Evolutionary conservation across 2,888 invertebrate genomes (phyloP), one percentile per base, ranked within the genome.

Genomic region (Pantelozetes paolii): DNA sequence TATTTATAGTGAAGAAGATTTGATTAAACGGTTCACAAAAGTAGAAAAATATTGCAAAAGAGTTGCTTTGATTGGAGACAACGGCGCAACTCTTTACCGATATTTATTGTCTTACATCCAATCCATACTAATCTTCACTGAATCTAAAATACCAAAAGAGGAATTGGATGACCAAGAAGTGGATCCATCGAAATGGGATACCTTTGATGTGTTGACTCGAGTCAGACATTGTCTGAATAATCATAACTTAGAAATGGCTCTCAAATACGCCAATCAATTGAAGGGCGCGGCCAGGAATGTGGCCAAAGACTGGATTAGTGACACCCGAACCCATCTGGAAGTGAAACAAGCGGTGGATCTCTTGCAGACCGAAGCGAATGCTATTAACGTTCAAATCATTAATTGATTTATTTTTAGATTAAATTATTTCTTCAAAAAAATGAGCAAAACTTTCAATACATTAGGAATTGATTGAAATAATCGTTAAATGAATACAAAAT

Each of bases 271-370:
- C 85, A 90, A 90, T 81, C 86, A 94, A 32, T 84, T 98, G 75
- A 85, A 89, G 79, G 97, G 97, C n/a, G 94, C 94, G 45, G 88
- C 98, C 0, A 86, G 90, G 2, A 86, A 87, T 72, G 88, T 95
- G 0, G 92, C 96, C 0, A 83, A 85, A 57, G 89, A 92, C 77
- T 98, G 97, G 97, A 87, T 92, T 81, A 86, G 89, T 74, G 94
- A 93, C 79, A 88, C 92, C 0, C 86, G 89, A 73, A 86, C 90
- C 71, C 87, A 91, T 77, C 84, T 97, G 77, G 96, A 96, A 84
- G 91, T 93, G 13, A 87, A 90, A 81, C 94, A 94, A 82, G 94
- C 94, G 15, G 92, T 94, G 13, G 89, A 92, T 80, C 90, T 92
- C 0, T 85, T 98, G 36, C 86, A 95, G 81, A 92, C 95, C 0